Base-by-base conservation (phyloP, 2,797 vertebrate species). In the Leucoraja ocellata region DNA sequence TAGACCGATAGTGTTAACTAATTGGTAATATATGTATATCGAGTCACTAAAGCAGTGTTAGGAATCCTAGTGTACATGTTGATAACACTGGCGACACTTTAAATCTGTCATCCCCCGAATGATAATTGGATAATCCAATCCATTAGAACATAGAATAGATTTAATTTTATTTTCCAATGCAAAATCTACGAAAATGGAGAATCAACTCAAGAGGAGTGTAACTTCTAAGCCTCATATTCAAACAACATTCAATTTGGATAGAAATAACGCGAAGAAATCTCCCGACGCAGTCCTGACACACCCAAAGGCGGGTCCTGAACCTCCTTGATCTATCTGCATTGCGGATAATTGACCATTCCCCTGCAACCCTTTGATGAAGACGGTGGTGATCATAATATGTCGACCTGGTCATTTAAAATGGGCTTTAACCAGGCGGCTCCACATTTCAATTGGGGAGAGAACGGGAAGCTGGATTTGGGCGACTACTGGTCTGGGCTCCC, bases 211-310 rank as follows among this genome's bases (percentile, higher is more conserved):
- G 18, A 28, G 9, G 14, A 86, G 14, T 32, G 46, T 63, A 13
- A 14, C 58, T n/a, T 14, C 28, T 65, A 1, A n/a, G n/a, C 28
- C 16, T 32, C 32, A 16, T 18, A 63, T 28, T n/a, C 10, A 84
- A 86, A 63, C 18, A 32, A 86, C 16, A 65, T 86, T 4, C 1
- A 13, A 32, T 63, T 86, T 86, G 58, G 81, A 1, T 28, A 28
- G 23, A 84, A 46, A 46, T 80, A 7, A 23, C 79, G 39, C 23
- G 11, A 13, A 32, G 11, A 54, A 25, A 86, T 84, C 58, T 63
- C 83, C 83, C 63, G 83, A 86, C 83, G 83, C 58, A 63, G 25
- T 16, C 63, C 28, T 86, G 83, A 65, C 61, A 61, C 83, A 86
- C n/a, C 28, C 58, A 63, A 65, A n/a, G 83, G 58, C 83, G 83